Percentiles rank a stretch among this genome's conserved stretches.
Evolutionary conservation across 2,797 vertebrate genomes (phyloP).

Genomic region (Remorina albescens): DNA sequence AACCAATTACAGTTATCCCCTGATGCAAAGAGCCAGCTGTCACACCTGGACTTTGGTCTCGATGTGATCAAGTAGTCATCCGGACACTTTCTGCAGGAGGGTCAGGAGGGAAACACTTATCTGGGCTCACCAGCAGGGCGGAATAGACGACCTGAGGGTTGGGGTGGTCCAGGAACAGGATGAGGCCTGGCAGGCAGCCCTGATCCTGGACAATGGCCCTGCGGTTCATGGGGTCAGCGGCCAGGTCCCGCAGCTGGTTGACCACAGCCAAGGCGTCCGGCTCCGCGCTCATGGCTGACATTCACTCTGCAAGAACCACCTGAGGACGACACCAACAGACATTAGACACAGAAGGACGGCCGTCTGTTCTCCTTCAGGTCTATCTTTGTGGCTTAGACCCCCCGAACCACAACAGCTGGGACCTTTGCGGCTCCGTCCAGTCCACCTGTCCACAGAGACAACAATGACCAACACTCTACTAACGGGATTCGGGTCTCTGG

Average conservation of each 20-base stretch:
- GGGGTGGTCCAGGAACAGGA: slow-evolving; percentile 93
- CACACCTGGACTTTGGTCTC: background rate
- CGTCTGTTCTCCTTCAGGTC: background rate
- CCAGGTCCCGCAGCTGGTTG: slow-evolving; percentile 92
- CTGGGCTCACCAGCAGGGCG: slow-evolving; percentile 89
- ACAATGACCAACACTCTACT: too few relatives aligned
- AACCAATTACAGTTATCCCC: slow-evolving; percentile 16
- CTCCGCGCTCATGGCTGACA: slow-evolving; percentile 86
- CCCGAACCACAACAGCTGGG: too few relatives aligned
- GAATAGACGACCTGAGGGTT: slow-evolving; percentile 93
- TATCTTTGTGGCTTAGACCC: too few relatives aligned
- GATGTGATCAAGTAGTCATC: background rate
- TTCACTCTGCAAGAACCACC: slow-evolving; percentile 24
- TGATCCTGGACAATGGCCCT: slow-evolving; percentile 94
- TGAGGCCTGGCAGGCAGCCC: slow-evolving; percentile 94
- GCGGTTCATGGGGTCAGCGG: slow-evolving; percentile 92
- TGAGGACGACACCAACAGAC: background rate
- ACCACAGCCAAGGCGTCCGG: slow-evolving; percentile 91
- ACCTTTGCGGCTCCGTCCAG: too few relatives aligned
- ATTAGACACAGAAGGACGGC: background rate
- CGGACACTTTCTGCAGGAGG: background rate
- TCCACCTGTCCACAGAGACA: background rate
- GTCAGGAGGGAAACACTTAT: background rate
- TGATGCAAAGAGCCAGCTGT: background rate
- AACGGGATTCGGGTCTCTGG: too few relatives aligned